These are phyloP conservation scores for Elephas maximus DNA, from an alignment of 2,113 vertebrate species.

Conservation along the genomic window DNA sequence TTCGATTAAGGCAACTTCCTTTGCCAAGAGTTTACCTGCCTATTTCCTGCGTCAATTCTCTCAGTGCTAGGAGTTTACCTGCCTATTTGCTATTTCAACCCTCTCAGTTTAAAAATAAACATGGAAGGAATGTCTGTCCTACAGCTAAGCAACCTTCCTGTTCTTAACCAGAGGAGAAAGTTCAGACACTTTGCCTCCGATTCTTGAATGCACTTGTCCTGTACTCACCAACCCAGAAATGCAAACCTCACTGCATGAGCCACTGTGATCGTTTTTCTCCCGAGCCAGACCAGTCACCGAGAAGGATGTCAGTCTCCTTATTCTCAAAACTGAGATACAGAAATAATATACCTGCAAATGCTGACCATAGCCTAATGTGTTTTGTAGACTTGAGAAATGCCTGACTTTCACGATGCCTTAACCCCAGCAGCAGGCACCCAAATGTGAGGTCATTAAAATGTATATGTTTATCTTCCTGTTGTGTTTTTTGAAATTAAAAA, in stretches of 20 bases:
- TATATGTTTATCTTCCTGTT: not conserved
- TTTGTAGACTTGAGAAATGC: not conserved
- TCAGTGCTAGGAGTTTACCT: not conserved
- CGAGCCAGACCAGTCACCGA: not conserved
- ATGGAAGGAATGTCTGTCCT: not conserved
- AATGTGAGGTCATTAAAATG: not conserved
- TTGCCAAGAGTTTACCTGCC: not conserved
- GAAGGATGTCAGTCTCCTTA: not conserved
- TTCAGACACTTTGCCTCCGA: not conserved
- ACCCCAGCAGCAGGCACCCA: not conserved
- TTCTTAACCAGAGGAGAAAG: not conserved
- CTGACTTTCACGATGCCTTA: not conserved
- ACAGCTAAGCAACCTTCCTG: not conserved
- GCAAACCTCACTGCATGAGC: not conserved
- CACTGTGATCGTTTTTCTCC: not conserved
- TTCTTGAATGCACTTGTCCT: not conserved
- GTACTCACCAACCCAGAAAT: not conserved
- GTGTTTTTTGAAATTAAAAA: not conserved
- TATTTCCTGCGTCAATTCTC: not conserved
- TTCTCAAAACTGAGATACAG: not conserved
- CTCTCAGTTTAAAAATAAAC: not conserved
- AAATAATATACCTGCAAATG: not conserved
- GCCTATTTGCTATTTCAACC: not conserved
- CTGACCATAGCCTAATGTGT: not conserved
- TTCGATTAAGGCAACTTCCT: not conserved